Base-by-base conservation (phyloP, 1,140 invertebrate species). In the Wasmannia auropunctata region DNA sequence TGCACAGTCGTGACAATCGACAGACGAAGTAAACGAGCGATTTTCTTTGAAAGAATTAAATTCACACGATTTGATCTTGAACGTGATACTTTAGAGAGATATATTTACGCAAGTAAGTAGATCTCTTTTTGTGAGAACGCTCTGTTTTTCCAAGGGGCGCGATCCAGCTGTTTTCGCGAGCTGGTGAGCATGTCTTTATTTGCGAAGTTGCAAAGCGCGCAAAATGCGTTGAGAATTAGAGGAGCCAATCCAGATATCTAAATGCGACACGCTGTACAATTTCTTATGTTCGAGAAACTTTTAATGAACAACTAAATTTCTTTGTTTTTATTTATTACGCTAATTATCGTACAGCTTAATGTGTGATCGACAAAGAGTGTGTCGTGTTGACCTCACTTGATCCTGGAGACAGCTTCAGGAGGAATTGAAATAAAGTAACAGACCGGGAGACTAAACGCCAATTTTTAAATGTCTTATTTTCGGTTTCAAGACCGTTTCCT, bases 181-280 rank as follows among this genome's bases (percentile, higher is more conserved):
- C 31, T 56, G n/a, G n/a, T n/a, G 10, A 37, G 19, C 19, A n/a
- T 25, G 25, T 46, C 40, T 43, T 85, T 77, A 77, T 65, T 85
- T 54, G 14, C 31, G 11, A 43, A 51, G 37, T 43, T 46, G 14
- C 11, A n/a, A 51, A 60, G 37, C 6, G 19, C 40, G 51, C 1
- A 19, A 28, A 79, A 60, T 75, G 3, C 5, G 28, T 16, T 3
- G 22, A 11, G 28, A 54, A 14, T 2, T 22, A 25, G 51, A 63
- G n/a, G 14, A 37, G 22, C 11, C 4, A n/a, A 75, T 37, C 14
- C 25, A 76, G n/a, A 40, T 25, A 31, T 46, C 1, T 16, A 56
- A 75, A 22, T 63, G 8, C 2, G 49, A 74, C 3, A 74, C 22
- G 34, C 22, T 5, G 4, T 2, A 54, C 10, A 11, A 54, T 34